Conservation (phyloP, 2,888 invertebrate genomes). For the Lingula anatina region DNA sequence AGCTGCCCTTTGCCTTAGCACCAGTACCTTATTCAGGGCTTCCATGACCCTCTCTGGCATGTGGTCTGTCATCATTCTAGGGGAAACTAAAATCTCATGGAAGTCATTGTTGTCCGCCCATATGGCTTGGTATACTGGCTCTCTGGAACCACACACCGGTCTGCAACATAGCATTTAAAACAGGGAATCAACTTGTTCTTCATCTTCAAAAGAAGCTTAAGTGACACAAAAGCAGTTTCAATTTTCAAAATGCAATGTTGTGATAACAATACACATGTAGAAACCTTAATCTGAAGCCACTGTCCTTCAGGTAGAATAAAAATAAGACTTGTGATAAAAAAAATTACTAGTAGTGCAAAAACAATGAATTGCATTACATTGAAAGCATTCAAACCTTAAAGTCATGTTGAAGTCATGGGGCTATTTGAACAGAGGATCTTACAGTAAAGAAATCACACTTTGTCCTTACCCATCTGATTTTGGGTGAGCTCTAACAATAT, state of each 20-base stretch:
- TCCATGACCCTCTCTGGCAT: conserved; percentile 83
- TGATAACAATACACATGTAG: background rate
- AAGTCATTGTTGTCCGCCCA: conserved; percentile 82
- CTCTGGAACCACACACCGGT: conserved; percentile 62
- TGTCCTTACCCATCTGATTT: conserved; percentile 69
- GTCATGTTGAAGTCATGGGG: too few species aligned
- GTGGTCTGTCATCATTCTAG: conserved; percentile 84
- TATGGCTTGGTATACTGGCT: conserved; percentile 80
- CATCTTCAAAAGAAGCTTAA: too few species aligned
- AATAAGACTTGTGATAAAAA: too few species aligned
- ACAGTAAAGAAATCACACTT: too few species aligned
- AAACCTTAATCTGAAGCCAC: background rate
- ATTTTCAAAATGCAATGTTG: background rate
- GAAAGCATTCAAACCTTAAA: too few species aligned
- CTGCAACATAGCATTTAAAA: conserved; percentile 2
- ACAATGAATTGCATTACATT: too few species aligned
- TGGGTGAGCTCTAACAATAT: conserved; percentile 80
- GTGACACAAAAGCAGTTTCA: background rate
- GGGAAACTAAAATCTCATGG: conserved; percentile 81
- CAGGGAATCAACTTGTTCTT: background rate
- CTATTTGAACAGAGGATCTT: too few species aligned
- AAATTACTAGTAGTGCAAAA: too few species aligned
- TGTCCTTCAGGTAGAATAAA: too few species aligned
- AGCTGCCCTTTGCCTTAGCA: too few species aligned
- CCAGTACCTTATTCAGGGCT: conserved; percentile 80